Evolutionary conservation across 2,113 vertebrate genomes (phyloP).

Genomic region (Pleuronectes platessa): DNA sequence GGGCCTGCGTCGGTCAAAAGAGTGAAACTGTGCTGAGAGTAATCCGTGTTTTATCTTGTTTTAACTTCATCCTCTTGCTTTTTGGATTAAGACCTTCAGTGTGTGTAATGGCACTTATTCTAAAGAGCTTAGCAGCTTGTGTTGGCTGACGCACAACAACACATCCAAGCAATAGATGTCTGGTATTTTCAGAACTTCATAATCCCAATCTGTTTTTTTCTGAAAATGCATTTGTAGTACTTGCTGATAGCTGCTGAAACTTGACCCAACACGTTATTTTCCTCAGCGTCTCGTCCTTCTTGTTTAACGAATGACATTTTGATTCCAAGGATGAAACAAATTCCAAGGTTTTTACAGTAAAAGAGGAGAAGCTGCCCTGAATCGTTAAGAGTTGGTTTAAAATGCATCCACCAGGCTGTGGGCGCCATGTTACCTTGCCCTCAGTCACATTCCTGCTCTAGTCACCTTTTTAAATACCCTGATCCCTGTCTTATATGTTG

Average conservation of each 20-base stretch:
- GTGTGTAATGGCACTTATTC: slow-evolving; percentile 48
- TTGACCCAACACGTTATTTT: not conserved
- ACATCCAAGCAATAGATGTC: not conserved
- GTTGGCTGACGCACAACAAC: slow-evolving; percentile 30
- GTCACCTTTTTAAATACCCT: not conserved
- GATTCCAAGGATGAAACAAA: not conserved
- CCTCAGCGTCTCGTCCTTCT: not conserved
- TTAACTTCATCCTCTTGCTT: slow-evolving; percentile 36
- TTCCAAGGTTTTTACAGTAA: not conserved
- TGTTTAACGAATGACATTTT: not conserved
- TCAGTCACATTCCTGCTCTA: slow-evolving; percentile 4
- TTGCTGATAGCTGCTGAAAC: not conserved
- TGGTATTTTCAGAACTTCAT: slow-evolving; percentile 17
- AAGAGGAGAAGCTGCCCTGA: not conserved
- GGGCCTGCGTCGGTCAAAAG: slow-evolving; percentile 50
- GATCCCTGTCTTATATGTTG: not conserved
- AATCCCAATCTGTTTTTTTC: not conserved
- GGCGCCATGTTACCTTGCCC: too few species aligned
- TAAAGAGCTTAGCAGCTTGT: slow-evolving; percentile 51
- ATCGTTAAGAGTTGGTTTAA: not conserved
- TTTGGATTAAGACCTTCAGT: slow-evolving; percentile 55
- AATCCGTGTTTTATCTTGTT: slow-evolving; percentile 64
- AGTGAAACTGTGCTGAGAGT: slow-evolving; percentile 52
- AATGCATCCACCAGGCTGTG: slow-evolving; percentile 13
- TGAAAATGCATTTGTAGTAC: not conserved